phyloP scores from a whole-genome alignment of 2,113 vertebrate species.

The Micronisus gabar region DNA sequence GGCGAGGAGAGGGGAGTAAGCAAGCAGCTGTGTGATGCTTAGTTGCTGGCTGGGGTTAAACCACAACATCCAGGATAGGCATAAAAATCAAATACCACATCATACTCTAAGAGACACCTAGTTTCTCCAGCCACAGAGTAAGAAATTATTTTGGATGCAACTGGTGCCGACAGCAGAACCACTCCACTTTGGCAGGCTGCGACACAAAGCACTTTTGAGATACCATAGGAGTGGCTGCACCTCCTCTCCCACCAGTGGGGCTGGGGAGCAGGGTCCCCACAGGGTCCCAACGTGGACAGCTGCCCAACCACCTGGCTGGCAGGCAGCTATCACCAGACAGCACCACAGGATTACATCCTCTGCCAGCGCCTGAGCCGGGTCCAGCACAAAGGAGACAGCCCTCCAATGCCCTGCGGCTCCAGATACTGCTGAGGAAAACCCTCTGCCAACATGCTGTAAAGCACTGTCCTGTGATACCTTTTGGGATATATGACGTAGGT shows the following conservation, averaged over 20 bases:
- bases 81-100: neutral
- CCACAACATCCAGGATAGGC: no score
- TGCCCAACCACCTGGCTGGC: neutral
- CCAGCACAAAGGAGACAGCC: neutral
- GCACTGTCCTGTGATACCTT: neutral
- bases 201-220: neutral
- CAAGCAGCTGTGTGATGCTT: no score
- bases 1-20: no score
- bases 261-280: neutral
- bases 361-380: neutral
- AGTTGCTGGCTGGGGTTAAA: no score
- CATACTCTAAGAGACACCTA: neutral
- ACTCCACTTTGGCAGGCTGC: neutral
- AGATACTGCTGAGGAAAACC: neutral
- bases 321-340: accelerated
- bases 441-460: accelerated
- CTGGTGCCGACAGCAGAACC: neutral
- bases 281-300: neutral
- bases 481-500: neutral
- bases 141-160: neutral
- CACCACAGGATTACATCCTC: neutral
- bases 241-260: neutral
- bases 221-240: neutral
- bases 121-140: neutral
- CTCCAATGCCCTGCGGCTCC: neutral